Conservation (phyloP, 53 echinoderm and acorn worm genomes). For the Astropecten irregularis region DNA sequence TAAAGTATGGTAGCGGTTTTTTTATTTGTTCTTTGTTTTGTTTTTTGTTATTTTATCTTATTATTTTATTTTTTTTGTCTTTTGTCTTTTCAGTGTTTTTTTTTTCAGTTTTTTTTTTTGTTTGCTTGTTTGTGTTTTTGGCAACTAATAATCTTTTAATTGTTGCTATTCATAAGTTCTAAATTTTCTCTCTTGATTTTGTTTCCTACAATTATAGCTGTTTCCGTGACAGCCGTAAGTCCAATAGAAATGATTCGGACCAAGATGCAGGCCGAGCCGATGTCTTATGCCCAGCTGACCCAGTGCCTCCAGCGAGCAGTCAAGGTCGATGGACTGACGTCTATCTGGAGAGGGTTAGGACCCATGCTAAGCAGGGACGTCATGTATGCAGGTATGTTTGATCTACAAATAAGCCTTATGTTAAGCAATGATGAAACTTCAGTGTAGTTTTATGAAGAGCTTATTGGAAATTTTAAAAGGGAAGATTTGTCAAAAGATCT, state of each 20-base stretch:
- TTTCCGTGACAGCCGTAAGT: constrained; percentile 58
- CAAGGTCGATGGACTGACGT: constrained; percentile 53
- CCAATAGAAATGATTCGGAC: constrained; percentile 74
- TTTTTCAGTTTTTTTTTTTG: too few species aligned
- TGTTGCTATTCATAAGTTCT: too few species aligned
- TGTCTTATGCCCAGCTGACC: constrained; percentile 61
- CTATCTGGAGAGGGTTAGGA: constrained; percentile 73
- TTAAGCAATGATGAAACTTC: not conserved
- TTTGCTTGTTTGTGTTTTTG: too few species aligned
- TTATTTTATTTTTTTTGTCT: too few species aligned
- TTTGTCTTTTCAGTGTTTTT: too few species aligned
- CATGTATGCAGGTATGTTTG: constrained; percentile 70
- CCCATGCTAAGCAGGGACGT: constrained; percentile 69
- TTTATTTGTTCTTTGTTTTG: too few species aligned
- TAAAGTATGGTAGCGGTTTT: too few species aligned
- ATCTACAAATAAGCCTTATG: not conserved
- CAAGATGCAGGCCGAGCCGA: constrained; percentile 66
- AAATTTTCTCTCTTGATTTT: not conserved
- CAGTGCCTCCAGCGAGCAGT: constrained; percentile 43
- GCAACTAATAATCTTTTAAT: too few species aligned
- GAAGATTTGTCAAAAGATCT: too few species aligned
- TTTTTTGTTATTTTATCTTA: too few species aligned
- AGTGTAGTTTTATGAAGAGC: not conserved
- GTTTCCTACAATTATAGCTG: constrained; percentile 13
- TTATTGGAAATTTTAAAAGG: not conserved